Base-by-base conservation (phyloP, 2,888 invertebrate genomes). In the Penaeus monodon region DNA sequence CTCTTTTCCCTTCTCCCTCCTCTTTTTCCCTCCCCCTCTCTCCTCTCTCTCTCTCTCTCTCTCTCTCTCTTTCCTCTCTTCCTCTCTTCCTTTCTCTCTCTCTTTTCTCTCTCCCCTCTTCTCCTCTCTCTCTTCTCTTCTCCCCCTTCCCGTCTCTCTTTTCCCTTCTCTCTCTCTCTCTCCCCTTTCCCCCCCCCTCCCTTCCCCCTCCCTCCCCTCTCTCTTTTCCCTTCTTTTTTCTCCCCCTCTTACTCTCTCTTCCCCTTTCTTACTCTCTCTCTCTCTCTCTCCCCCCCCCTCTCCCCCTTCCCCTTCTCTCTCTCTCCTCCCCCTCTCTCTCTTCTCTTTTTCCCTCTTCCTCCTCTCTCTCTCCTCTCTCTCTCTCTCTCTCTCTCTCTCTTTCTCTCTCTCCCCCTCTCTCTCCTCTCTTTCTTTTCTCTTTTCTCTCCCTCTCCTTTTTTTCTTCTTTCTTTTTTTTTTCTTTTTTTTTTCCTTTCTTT, bases 141-240 rank as follows among this genome's bases (percentile, higher is more conserved):
- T 17, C 7, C 68, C 10, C 29, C 68, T 1, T 29, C 68, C 17
- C n/a, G 1, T 12, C 68, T 17, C 49, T 49, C 49, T 10, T 8
- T 49, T 49, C 38, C 68, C 44, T 10, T 70, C 68, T 68, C 49
- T 49, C 44, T 38, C 81, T 70, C 49, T 70, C 81, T 70, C 70
- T 38, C 81, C 22, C 44, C 27, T 12, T 68, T 64, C 27, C 83
- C 65, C 63, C 38, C 74, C 29, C 27, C 17, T 8, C 33, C 17
- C 44, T n/a, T 44, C 33, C 14, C 78, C 22, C 57, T 27, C 78
- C 49, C n/a, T 27, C 38, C 38, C 6, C 38, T 6, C 38, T 38
- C 38, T 6, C 38, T 38, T 6, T 6, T 6, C 6, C 38, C 6
- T 6, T 38, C 38, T 38, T 6, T 38, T 12, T 29, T 17, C 14